Evolutionary conservation across 2,797 vertebrate genomes (phyloP), one percentile per base, ranked within the genome.

Genomic region (Neostethus bicornis): DNA sequence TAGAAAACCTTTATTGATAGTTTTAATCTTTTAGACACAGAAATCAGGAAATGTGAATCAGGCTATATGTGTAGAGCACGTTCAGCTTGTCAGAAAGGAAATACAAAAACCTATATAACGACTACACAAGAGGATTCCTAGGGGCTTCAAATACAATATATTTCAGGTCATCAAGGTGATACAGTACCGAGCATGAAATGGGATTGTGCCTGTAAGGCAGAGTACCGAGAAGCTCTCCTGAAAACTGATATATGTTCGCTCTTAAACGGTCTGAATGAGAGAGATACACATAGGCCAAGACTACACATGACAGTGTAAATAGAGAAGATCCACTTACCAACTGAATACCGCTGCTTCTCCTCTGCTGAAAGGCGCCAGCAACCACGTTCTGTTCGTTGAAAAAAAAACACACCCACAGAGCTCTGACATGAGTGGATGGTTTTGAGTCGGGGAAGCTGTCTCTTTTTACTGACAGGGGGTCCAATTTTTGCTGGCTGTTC

Each of bases 361-460:
- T 64, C 38, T 16, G 63, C 58, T 62, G 64, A 69, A 81, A 70
- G 50, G 63, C 71, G 71, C 49, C 70, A 10, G 12, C 28, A 29
- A 65, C 39, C 3, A 19, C 9, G 21, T 19, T 63, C 47, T 71
- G 56, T 73, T 67, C 46, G 38, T 26, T 21, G n/a, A 61, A 46
- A 50, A 8, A 61, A 24, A 34, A 23, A 26, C 14, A 61, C 16
- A 70, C 14, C 23, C 21, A 58, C 16, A 68, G 71, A 64, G 63
- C 57, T 83, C 77, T 79, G 79, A 83, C 75, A 83, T 75, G 74
- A 76, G 77, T 57, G 57, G 42, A 56, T 50, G 73, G 49, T 62
- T 77, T 34, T 50, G 51, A 79, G 60, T 7, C 32, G 51, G 52
- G 53, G 42, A 54, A 64, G 70, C 61, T 50, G 60, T 62, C 34